Evolutionary conservation across 2,888 invertebrate species (phyloP).

Genomic region (Coremacera marginata): DNA sequence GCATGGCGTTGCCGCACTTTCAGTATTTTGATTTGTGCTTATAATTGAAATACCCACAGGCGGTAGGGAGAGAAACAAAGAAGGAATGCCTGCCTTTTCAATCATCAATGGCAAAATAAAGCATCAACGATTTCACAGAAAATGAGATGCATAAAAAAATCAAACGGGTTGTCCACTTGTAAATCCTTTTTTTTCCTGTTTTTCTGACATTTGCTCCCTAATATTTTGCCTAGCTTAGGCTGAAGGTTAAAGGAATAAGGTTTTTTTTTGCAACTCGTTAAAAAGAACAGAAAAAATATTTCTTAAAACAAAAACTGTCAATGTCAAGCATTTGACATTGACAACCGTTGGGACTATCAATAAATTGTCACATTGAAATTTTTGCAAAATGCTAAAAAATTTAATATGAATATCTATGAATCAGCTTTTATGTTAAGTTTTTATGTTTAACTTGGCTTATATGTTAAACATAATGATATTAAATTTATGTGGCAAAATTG

Average conservation of each 20-base stretch:
- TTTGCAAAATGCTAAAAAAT: too few species aligned
- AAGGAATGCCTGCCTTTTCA: background rate
- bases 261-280: too few species aligned
- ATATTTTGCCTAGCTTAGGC: too few species aligned
- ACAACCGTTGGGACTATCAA: too few species aligned
- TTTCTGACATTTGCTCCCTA: background rate
- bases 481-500: too few species aligned
- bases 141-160: background rate
- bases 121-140: background rate
- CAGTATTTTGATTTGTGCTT: constrained; percentile 1
- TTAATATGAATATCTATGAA: too few species aligned
- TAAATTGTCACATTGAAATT: too few species aligned
- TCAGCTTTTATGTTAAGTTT: too few species aligned
- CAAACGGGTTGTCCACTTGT: background rate
- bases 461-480: too few species aligned
- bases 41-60: constrained; percentile 8
- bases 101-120: constrained; percentile 11
- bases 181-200: background rate
- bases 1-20: background rate
- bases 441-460: too few species aligned
- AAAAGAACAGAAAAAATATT: background rate
- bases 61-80: background rate
- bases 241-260: too few species aligned
- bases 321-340: too few species aligned
- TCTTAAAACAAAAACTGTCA: background rate